Conservation (phyloP, 2,113 vertebrate species). For the Nestor notabilis region DNA sequence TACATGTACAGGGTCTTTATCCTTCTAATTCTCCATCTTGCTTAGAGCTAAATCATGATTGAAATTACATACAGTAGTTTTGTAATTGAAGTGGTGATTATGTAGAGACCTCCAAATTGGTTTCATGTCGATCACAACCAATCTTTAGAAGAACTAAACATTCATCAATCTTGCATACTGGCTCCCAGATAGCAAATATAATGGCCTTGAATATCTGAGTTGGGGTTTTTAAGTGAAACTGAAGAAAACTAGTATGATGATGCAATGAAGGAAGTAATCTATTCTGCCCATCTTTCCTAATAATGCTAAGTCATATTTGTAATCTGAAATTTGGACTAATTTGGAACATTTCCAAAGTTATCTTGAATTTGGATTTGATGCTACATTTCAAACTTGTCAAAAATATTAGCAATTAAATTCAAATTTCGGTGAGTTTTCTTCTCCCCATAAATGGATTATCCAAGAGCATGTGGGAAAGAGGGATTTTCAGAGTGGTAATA, state of each 20-base stretch:
- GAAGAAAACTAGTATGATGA: not conserved
- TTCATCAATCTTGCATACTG: not conserved
- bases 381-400: not conserved
- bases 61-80: not conserved
- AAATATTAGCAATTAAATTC: not conserved
- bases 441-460: not conserved
- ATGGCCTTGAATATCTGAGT: not conserved
- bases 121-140: not conserved
- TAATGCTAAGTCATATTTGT: not conserved
- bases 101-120: not conserved
- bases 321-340: not conserved
- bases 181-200: not conserved
- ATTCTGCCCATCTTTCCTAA: not conserved
- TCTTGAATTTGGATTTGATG: not conserved
- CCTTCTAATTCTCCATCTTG: not conserved
- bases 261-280: not conserved
- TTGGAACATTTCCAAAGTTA: not conserved
- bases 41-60: not conserved
- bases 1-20: fast-evolving
- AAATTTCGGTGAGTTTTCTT: not conserved
- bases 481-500: not conserved
- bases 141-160: not conserved
- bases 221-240: not conserved
- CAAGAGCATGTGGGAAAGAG: not conserved
- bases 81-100: not conserved